A percentile compares a stretch with the other conserved stretches of the same genome.
These are phyloP conservation scores for Carollia perspicillata DNA, from an alignment of 2,113 vertebrate genomes.

Conservation along the genomic window DNA sequence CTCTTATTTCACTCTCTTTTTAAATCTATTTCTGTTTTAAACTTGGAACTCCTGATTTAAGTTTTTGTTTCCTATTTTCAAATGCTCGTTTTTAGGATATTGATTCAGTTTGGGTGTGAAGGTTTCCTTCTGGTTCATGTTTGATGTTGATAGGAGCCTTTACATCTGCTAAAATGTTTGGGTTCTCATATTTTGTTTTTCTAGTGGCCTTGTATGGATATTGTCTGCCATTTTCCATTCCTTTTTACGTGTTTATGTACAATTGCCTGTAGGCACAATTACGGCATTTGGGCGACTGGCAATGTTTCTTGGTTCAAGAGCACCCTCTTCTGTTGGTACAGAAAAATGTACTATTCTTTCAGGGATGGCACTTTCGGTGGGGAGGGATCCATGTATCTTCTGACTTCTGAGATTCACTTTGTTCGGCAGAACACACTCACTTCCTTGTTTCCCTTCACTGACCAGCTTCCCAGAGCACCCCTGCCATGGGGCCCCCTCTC, in stretches of 20 bases:
- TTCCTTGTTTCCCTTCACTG: neutral
- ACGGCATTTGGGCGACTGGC: neutral
- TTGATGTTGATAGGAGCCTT: neutral
- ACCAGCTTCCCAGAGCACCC: neutral
- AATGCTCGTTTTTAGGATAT: neutral
- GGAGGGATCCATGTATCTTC: neutral
- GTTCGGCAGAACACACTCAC: neutral
- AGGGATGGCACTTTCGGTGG: neutral
- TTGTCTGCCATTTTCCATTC: conserved; percentile 60
- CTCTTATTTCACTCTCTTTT: neutral
- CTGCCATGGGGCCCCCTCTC: no score
- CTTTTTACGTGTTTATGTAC: neutral
- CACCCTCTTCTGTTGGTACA: conserved; percentile 69
- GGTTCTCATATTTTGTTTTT: neutral
- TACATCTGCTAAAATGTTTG: neutral
- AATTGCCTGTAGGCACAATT: neutral
- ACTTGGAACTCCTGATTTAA: neutral
- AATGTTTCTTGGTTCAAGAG: conserved; percentile 67
- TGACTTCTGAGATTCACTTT: neutral
- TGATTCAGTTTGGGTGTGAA: neutral
- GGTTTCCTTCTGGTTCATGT: neutral
- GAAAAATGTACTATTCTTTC: conserved; percentile 44
- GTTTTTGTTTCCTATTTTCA: neutral
- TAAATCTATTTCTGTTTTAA: conserved; percentile 13
- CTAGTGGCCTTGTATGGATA: neutral